phyloP scores from a whole-genome alignment of 1,140 invertebrate genomes.

The Zaprionus vittiger region DNA sequence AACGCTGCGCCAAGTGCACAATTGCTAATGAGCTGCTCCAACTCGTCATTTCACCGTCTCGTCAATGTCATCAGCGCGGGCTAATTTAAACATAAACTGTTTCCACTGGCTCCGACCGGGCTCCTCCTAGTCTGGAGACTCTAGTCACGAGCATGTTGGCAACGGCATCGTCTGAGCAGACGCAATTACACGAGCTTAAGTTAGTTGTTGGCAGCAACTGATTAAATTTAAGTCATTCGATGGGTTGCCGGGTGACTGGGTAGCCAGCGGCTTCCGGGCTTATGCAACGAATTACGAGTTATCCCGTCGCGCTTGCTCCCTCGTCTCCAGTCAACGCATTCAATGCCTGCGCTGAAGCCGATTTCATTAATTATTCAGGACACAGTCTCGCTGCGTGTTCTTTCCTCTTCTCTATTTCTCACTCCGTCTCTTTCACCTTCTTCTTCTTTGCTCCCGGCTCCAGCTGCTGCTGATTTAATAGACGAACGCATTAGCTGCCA shows the following conservation, averaged over 20 bases:
- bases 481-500: slow-evolving; percentile 6
- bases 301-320: slow-evolving; percentile 7
- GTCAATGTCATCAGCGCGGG: slow-evolving; percentile 32
- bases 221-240: slow-evolving; percentile 62
- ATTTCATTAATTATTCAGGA: slow-evolving; percentile 74
- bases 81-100: slow-evolving; percentile 68
- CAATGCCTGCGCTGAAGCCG: slow-evolving; percentile 32
- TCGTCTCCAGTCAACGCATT: slow-evolving; percentile 28
- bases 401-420: background rate
- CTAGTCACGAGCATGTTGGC: slow-evolving; percentile 11
- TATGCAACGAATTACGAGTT: slow-evolving; percentile 59
- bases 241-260: background rate
- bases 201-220: slow-evolving; percentile 43
- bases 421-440: background rate
- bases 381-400: slow-evolving; percentile 40
- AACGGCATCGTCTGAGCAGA: slow-evolving; percentile 16
- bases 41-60: slow-evolving; percentile 14
- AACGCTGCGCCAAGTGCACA: slow-evolving; percentile 15
- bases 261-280: slow-evolving; percentile 11
- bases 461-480: slow-evolving; percentile 55
- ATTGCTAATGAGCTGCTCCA: slow-evolving; percentile 51
- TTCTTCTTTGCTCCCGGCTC: background rate
- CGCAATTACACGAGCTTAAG: slow-evolving; percentile 44
- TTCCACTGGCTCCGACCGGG: background rate
- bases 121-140: background rate